These are phyloP conservation scores for Setophaga petechia DNA, from an alignment of 2,113 vertebrate species.

Conservation along the genomic window DNA sequence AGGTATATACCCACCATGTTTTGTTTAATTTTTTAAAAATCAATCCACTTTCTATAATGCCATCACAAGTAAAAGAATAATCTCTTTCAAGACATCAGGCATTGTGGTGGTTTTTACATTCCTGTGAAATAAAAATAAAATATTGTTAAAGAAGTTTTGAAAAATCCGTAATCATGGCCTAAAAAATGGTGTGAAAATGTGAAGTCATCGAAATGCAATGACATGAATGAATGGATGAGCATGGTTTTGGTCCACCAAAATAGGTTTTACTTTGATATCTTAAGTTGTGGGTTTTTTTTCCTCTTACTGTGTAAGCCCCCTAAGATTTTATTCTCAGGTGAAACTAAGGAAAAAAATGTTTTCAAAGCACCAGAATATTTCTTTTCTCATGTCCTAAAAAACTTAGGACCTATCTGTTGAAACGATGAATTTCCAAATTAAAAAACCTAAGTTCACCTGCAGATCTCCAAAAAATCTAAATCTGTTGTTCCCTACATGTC, in stretches of 20 bases:
- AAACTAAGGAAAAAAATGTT: neutral
- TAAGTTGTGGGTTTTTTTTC: neutral
- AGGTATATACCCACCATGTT: neutral
- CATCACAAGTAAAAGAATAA: neutral
- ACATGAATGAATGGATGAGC: neutral
- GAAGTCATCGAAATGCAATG: fast-evolving
- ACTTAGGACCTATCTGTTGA: neutral
- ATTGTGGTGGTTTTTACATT: neutral
- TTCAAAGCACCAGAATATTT: neutral
- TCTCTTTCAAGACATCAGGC: neutral
- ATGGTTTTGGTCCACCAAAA: neutral
- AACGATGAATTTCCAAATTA: neutral
- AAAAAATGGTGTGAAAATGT: neutral
- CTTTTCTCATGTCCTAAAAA: neutral
- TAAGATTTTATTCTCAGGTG: neutral
- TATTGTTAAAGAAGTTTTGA: neutral
- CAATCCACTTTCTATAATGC: neutral
- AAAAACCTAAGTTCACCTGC: neutral
- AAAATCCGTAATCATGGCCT: neutral
- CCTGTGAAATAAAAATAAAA: neutral
- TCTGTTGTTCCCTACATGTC: neutral
- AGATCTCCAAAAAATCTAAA: neutral
- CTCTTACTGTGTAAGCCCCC: neutral
- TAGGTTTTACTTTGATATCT: neutral
- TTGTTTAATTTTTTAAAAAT: neutral